Evolutionary conservation across 2,888 invertebrate genomes (phyloP).

Genomic region (Drosophila pseudotakahashii): DNA sequence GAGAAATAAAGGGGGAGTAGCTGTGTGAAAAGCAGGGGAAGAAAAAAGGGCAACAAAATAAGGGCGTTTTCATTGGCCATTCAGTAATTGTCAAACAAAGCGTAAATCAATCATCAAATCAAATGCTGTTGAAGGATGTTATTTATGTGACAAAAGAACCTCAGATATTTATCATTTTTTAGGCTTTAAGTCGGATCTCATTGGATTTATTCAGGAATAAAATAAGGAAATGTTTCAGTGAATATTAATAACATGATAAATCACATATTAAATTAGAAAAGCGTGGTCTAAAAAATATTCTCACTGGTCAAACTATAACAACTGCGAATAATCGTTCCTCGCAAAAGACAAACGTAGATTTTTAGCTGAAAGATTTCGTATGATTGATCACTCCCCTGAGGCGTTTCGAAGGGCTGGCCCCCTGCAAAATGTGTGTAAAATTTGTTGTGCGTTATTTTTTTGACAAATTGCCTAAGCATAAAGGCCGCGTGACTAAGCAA

Average conservation of each 20-base stretch:
- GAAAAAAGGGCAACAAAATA: slow-evolving; percentile 29
- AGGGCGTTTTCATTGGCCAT: slow-evolving; percentile 38
- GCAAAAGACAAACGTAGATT: slow-evolving; percentile 13
- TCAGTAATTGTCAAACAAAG: slow-evolving; percentile 46
- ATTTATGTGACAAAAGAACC: neutral
- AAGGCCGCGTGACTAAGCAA: slow-evolving; percentile 70
- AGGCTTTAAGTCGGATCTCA: neutral
- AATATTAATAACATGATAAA: neutral
- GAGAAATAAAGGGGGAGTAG: neutral
- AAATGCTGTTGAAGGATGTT: neutral
- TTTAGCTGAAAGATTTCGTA: slow-evolving; percentile 34
- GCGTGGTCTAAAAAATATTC: slow-evolving; percentile 18
- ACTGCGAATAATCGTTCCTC: slow-evolving; percentile 63
- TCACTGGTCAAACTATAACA: slow-evolving; percentile 65
- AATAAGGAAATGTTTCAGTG: neutral
- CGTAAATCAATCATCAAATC: slow-evolving; percentile 37
- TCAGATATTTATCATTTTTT: neutral
- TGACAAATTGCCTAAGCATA: slow-evolving; percentile 68
- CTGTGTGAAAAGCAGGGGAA: slow-evolving; percentile 11
- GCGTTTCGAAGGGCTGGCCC: slow-evolving; percentile 67
- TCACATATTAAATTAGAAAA: neutral
- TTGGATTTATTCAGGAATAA: neutral
- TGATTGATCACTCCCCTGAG: slow-evolving; percentile 79
- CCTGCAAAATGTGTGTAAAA: slow-evolving; percentile 55
- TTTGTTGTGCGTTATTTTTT: slow-evolving; percentile 55